Evolutionary conservation across 35 echinoderm and acorn worm species (phyloP), one percentile per base, ranked within the genome.

Genomic region (Heliocidaris tuberculata): DNA sequence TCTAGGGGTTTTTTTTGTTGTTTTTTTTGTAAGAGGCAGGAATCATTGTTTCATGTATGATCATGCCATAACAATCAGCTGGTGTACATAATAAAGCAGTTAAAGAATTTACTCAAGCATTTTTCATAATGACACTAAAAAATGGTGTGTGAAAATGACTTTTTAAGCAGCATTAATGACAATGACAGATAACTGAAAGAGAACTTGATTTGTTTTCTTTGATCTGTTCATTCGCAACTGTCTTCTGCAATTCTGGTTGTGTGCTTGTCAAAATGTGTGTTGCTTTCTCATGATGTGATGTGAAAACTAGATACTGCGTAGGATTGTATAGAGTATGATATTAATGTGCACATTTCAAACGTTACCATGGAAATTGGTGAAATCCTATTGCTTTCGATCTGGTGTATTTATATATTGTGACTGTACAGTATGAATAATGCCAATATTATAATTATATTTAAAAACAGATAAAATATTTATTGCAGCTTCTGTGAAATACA

Each of bases 331-430:
- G 65, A 42, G 35, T 42, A 42, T 3, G 35, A 42, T 0, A 78
- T n/a, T 7, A 27, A 78, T 78, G 65, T 78, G 65, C 21, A n/a
- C 65, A 78, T 78, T 78, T n/a, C 7, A 19, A 24, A 71, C 27
- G 65, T 78, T 78, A 78, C 65, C 17, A 78, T 78, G 65, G 65
- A 78, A 27, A 78, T 78, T 78, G 65, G 4, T 78, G 65, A 78
- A 78, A 78, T 78, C 65, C 65, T 27, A 78, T 8, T 78, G 65
- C 65, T 78, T 78, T 78, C 27, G 65, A 27, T 78, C 21, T 78
- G 52, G 52, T 56, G 65, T 78, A 78, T 78, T 78, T 78, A 78
- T 78, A 78, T 78, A 78, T 78, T 78, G 65, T 78, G 65, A n/a
- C 65, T 78, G 65, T 78, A 78, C 65, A 78, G 19, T 78, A 78